A percentile compares a stretch with the other conserved stretches of the same genome.
phyloP scores from a whole-genome alignment of 2,888 invertebrate genomes.

The Lithodes maja region DNA sequence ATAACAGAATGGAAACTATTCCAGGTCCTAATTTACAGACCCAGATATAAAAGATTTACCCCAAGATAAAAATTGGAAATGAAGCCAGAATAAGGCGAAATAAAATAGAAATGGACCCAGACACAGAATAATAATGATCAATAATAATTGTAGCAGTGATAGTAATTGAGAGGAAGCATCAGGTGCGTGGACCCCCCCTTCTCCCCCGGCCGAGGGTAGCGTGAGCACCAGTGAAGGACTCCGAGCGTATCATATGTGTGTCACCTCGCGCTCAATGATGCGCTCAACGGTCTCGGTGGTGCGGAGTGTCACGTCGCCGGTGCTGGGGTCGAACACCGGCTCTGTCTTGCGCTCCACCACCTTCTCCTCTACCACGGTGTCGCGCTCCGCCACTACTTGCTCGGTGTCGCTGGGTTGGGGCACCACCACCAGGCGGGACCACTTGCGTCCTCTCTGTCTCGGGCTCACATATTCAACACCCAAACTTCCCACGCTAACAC shows the following conservation, averaged over 20 bases:
- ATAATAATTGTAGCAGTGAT: no score
- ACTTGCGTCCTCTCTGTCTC: slow-evolving; percentile 57
- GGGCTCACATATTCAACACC: slow-evolving; percentile 52
- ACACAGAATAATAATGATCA: no score
- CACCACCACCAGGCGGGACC: slow-evolving; percentile 62
- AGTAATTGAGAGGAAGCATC: background rate
- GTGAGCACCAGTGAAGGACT: slow-evolving; percentile 17
- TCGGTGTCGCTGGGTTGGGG: slow-evolving; percentile 35
- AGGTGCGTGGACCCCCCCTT: slow-evolving; percentile 3
- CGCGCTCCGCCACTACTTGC: slow-evolving; percentile 59
- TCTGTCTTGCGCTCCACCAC: slow-evolving; percentile 57
- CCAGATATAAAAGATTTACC: no score
- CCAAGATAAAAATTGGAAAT: no score
- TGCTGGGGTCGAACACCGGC: slow-evolving; percentile 61
- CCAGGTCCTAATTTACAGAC: no score
- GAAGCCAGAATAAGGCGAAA: no score
- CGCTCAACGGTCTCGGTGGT: slow-evolving; percentile 66
- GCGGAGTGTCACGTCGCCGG: slow-evolving; percentile 55
- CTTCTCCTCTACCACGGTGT: slow-evolving; percentile 59
- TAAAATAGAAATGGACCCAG: no score
- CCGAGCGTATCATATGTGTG: background rate
- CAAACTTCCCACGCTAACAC: background rate
- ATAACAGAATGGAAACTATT: no score
- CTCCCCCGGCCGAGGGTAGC: slow-evolving; percentile 14
- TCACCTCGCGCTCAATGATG: slow-evolving; percentile 69